These are phyloP conservation scores for Tanytarsus gracilentus DNA, from an alignment of 2,888 invertebrate species.

Conservation along the genomic window DNA sequence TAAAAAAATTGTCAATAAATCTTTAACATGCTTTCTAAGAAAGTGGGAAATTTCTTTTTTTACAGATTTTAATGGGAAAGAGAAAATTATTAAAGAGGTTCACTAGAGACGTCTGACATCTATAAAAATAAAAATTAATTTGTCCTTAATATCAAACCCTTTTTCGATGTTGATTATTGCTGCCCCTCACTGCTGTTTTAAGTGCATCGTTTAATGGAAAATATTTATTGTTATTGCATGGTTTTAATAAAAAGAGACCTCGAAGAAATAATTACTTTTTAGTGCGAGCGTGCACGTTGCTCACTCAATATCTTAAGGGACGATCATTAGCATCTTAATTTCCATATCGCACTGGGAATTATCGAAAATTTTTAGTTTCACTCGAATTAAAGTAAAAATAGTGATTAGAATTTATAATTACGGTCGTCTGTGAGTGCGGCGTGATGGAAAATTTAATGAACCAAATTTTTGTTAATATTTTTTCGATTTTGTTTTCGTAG, in stretches of 20 bases:
- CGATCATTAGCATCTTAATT: slow-evolving; percentile 22
- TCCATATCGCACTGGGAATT: slow-evolving; percentile 4
- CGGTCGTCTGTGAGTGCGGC: background rate
- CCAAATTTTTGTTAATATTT: background rate
- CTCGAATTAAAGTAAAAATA: background rate
- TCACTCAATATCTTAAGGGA: background rate
- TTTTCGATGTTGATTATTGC: background rate
- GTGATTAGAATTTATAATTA: slow-evolving; percentile 27
- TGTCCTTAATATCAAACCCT: slow-evolving; percentile 19
- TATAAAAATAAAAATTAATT: background rate
- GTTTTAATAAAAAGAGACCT: slow-evolving; percentile 5
- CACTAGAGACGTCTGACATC: slow-evolving; percentile 11
- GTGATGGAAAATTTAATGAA: slow-evolving; percentile 21
- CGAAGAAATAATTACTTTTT: background rate
- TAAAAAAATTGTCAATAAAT: background rate
- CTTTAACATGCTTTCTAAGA: background rate
- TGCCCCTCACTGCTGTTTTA: too few species aligned
- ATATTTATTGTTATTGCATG: slow-evolving; percentile 26
- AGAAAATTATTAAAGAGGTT: background rate
- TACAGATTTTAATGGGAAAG: background rate
- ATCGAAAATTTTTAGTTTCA: background rate
- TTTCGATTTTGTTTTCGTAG: background rate
- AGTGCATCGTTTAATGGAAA: background rate
- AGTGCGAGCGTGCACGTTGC: background rate
- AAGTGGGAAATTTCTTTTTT: too few species aligned